These are phyloP conservation scores for Lepidostoma basale DNA, from an alignment of 1,140 invertebrate genomes.

Conservation along the genomic window DNA sequence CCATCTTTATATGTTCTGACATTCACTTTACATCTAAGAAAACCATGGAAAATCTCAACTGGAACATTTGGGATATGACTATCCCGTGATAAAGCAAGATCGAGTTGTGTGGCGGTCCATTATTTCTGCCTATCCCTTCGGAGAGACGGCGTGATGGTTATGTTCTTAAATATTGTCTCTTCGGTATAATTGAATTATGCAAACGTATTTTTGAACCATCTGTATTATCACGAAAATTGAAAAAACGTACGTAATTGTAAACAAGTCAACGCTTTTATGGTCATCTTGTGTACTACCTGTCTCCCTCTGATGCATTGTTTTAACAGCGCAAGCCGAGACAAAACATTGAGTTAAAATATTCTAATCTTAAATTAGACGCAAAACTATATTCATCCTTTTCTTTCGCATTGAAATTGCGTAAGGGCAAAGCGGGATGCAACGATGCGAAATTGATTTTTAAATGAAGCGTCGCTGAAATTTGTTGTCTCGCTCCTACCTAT, in stretches of 20 bases:
- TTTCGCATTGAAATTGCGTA: not conserved
- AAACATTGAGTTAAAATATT: not conserved
- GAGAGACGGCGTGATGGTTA: too few species aligned
- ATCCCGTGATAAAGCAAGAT: too few species aligned
- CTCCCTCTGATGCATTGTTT: not conserved
- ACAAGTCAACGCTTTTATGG: constrained; percentile 6
- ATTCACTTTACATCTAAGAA: too few species aligned
- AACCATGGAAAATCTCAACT: too few species aligned
- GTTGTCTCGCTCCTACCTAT: not conserved
- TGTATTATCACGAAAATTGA: not conserved
- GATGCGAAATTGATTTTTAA: not conserved
- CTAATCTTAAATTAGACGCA: not conserved
- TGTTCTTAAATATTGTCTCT: too few species aligned
- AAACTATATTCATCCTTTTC: not conserved
- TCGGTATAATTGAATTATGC: not conserved
- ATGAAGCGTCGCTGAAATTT: not conserved
- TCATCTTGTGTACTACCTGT: not conserved
- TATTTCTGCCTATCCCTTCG: too few species aligned
- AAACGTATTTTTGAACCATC: not conserved
- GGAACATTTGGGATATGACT: too few species aligned
- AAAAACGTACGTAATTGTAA: constrained; percentile 1
- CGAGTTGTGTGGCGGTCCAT: too few species aligned
- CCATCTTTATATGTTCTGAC: too few species aligned
- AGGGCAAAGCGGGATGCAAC: not conserved
- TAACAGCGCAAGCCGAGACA: not conserved